Conservation (phyloP, 1,140 invertebrate genomes). For the Dinoponera quadriceps region DNA sequence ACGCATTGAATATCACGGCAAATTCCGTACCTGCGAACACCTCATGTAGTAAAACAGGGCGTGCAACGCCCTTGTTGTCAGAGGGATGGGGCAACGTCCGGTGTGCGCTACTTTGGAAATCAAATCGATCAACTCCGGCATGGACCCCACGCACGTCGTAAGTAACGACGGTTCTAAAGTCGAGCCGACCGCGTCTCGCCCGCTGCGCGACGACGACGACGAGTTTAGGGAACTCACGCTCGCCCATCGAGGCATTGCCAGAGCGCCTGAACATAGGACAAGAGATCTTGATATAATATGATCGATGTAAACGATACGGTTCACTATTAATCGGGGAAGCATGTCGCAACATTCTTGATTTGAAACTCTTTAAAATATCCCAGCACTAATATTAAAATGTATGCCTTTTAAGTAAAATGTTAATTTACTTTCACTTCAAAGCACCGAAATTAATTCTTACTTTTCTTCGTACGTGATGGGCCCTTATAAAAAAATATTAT, state of each 20-base stretch:
- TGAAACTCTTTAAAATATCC: neutral
- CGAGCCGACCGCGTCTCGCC: constrained; percentile 80
- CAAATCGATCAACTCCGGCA: constrained; percentile 91
- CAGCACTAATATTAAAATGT: neutral
- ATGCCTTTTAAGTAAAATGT: too few relatives aligned
- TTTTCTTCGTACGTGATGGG: too few relatives aligned
- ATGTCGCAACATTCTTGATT: too few relatives aligned
- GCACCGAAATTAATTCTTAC: too few relatives aligned
- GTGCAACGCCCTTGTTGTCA: constrained; percentile 90
- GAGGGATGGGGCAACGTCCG: constrained; percentile 82
- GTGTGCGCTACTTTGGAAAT: constrained; percentile 86
- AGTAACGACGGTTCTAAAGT: constrained; percentile 90
- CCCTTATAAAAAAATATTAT: neutral
- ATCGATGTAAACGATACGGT: neutral
- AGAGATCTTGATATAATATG: neutral
- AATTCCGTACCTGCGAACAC: constrained; percentile 90
- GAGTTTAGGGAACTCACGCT: constrained; percentile 91
- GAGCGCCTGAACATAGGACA: constrained; percentile 87
- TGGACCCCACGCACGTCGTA: constrained; percentile 95
- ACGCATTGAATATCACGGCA: constrained; percentile 30
- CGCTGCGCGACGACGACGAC: constrained; percentile 80
- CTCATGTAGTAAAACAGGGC: constrained; percentile 96
- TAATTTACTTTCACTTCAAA: too few relatives aligned
- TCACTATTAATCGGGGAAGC: neutral
- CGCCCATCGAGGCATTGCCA: constrained; percentile 94